A percentile compares a stretch with the other conserved stretches of the same genome.
Conservation (phyloP, 2,888 invertebrate genomes). For the Lordiphosa andalusiaca region DNA sequence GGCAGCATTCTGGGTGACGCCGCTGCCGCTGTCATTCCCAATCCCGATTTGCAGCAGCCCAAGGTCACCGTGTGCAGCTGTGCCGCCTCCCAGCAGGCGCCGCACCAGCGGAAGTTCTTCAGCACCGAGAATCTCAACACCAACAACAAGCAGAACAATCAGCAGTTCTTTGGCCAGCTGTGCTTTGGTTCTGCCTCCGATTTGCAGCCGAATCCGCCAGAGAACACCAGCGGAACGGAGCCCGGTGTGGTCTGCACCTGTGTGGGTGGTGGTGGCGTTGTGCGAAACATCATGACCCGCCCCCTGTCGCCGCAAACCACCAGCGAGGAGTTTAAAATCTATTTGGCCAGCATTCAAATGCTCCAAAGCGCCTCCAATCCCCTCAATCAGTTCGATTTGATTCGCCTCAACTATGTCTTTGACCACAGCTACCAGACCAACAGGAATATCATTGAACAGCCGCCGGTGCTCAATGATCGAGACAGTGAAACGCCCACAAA, state of each 20-base stretch:
- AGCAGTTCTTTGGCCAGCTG: slow-evolving; percentile 76
- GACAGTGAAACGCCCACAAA: slow-evolving; percentile 67
- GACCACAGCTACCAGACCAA: slow-evolving; percentile 79
- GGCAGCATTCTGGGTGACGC: slow-evolving; percentile 22
- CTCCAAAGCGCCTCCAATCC: slow-evolving; percentile 86
- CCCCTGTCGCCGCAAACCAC: slow-evolving; percentile 85
- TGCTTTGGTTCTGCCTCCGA: slow-evolving; percentile 81
- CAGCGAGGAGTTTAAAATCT: slow-evolving; percentile 86
- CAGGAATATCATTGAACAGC: slow-evolving; percentile 49
- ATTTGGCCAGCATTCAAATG: slow-evolving; percentile 87
- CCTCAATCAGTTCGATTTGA: slow-evolving; percentile 83
- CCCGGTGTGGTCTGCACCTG: slow-evolving; percentile 77
- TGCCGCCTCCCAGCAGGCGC: slow-evolving; percentile 57
- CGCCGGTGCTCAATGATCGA: slow-evolving; percentile 47
- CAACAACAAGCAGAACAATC: slow-evolving; percentile 63
- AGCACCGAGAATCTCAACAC: slow-evolving; percentile 79
- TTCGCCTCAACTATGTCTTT: slow-evolving; percentile 83
- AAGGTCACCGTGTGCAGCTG: slow-evolving; percentile 56
- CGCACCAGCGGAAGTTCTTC: slow-evolving; percentile 78
- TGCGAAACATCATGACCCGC: slow-evolving; percentile 84
- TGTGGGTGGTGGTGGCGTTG: slow-evolving; percentile 41
- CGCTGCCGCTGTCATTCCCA: slow-evolving; percentile 45
- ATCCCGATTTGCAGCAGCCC: slow-evolving; percentile 47
- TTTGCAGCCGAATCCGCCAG: slow-evolving; percentile 71
- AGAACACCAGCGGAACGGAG: slow-evolving; percentile 20